These are phyloP conservation scores for Ceratosolen fusciceps DNA, from an alignment of 1,140 invertebrate species.

Conservation along the genomic window DNA sequence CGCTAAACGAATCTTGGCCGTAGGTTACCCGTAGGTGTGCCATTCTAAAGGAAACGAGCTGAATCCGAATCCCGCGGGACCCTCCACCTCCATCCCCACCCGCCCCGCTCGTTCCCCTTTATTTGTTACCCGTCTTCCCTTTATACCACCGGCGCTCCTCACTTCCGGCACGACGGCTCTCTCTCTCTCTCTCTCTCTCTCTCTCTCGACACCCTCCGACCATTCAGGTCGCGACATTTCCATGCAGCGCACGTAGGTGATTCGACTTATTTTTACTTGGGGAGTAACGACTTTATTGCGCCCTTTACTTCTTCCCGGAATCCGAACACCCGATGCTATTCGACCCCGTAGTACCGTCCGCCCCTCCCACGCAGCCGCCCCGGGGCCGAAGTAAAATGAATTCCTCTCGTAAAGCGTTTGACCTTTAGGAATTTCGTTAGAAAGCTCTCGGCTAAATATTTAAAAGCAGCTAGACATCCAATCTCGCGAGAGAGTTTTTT, in stretches of 20 bases:
- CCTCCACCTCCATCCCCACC: background rate
- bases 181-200: no score
- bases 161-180: background rate
- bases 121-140: background rate
- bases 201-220: background rate
- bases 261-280: background rate
- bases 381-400: no score
- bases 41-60: background rate
- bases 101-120: background rate
- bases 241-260: background rate
- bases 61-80: constrained; percentile 1
- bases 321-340: no score
- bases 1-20: background rate
- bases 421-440: no score
- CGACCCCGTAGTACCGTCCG: no score
- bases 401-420: no score
- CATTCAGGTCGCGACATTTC: background rate
- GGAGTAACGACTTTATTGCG: background rate
- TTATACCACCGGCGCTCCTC: background rate
- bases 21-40: background rate
- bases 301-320: background rate
- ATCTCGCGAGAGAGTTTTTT: no score
- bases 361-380: no score
- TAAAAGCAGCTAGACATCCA: no score
- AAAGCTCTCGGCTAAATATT: no score